Evolutionary conservation across 2,113 vertebrate genomes (phyloP), one percentile per base, ranked within the genome.

Genomic region (Scomber colias): DNA sequence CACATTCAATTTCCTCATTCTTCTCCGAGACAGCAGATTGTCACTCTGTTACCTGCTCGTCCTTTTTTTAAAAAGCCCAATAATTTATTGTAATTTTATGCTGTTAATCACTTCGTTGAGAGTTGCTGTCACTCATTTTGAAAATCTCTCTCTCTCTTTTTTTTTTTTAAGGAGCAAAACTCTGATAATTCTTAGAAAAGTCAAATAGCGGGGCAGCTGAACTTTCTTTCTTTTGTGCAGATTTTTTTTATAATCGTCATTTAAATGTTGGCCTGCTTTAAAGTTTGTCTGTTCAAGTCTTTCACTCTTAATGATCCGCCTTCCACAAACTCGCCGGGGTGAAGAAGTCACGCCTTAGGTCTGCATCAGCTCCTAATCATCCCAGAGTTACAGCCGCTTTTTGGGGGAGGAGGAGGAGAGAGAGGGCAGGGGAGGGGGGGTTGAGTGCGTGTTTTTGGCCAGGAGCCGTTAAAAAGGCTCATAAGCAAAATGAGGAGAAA

Each of bases 381-480:
- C 77, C 49, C 81, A 56, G 63, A 79, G 77, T 86, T 83, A 49
- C 64, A 31, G 4, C 55, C 11, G 67, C 77, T 61, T 74, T 79
- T 21, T 21, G 21, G 21, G 21, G 21, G 21, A 21, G 21, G 21
- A 21, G 21, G 21, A 21, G 21, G 21, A 21, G 21, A 21, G 21
- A 21, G 5, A 8, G 44, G 12, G 11, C n/a, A n/a, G n/a, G n/a
- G n/a, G n/a, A n/a, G n/a, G 65, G 46, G 17, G 45, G 61, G 4
- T 54, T 88, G 61, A 19, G 9, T 30, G 16, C 0, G 55, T 53
- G 71, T 77, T 76, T 80, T 85, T 90, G 87, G 84, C 86, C 59
- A 30, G 48, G 62, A 82, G 84, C 86, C 75, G 89, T 87, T 74
- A 73, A 87, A 83, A 84, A 81, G 67, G 66, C 87, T 88, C 81